These are phyloP conservation scores for Botrylloides violaceus DNA, from an alignment of 23 tunicate genomes.

Conservation along the genomic window DNA sequence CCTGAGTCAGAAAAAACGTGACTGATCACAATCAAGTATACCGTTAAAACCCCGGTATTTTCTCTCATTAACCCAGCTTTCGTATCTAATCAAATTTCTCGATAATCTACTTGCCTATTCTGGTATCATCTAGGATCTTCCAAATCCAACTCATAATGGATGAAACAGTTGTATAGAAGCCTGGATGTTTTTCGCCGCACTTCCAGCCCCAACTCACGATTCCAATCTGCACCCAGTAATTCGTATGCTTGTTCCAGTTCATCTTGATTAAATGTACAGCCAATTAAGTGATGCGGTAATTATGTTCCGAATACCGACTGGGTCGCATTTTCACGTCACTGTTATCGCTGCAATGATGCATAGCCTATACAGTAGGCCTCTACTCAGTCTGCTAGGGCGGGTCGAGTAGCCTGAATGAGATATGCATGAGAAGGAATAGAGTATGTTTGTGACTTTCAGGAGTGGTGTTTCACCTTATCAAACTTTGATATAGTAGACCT, in stretches of 20 bases:
- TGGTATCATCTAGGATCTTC: constrained; percentile 9
- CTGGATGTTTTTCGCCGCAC: constrained; percentile 21
- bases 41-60: too few species aligned
- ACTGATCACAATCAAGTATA: neutral
- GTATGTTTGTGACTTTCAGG: too few species aligned
- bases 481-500: too few species aligned
- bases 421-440: too few species aligned
- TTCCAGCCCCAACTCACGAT: constrained; percentile 30
- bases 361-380: too few species aligned
- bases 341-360: too few species aligned
- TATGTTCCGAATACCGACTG: too few species aligned
- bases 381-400: too few species aligned
- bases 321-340: too few species aligned
- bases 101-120: constrained; percentile 3
- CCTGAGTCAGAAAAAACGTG: neutral
- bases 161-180: constrained; percentile 13
- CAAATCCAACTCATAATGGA: constrained; percentile 12
- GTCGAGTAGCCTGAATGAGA: too few species aligned
- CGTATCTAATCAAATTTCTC: neutral
- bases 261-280: neutral
- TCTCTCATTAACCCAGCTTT: neutral
- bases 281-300: neutral
- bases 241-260: neutral
- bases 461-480: too few species aligned
- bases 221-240: constrained; percentile 18